Conservation (phyloP, 1,140 invertebrate genomes). For the Cyphomyrmex costatus region DNA sequence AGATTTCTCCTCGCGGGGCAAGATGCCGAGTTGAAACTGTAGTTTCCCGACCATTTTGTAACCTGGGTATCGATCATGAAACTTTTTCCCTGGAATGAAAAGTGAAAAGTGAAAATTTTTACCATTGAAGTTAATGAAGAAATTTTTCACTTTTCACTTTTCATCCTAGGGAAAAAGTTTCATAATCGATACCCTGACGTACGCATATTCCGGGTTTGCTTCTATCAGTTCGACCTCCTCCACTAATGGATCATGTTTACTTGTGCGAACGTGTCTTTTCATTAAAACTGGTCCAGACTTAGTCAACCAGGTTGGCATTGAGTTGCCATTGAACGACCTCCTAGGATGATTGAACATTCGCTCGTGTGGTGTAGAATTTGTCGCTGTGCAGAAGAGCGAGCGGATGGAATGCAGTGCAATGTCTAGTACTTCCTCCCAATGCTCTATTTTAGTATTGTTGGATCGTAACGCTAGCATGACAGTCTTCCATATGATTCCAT, state of each 20-base stretch:
- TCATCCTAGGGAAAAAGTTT: too few relatives aligned
- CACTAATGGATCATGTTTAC: not conserved
- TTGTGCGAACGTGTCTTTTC: not conserved
- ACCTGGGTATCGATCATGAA: too few relatives aligned
- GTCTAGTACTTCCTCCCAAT: not conserved
- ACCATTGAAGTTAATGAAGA: too few relatives aligned
- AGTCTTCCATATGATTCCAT: constrained; percentile 3
- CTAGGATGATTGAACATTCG: not conserved
- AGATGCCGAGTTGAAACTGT: too few relatives aligned
- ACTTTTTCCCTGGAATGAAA: too few relatives aligned
- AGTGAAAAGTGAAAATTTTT: too few relatives aligned
- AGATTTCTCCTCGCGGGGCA: too few relatives aligned
- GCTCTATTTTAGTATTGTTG: not conserved
- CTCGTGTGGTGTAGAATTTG: not conserved
- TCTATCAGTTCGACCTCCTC: constrained; percentile 11
- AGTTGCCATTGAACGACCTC: not conserved
- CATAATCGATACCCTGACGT: too few relatives aligned
- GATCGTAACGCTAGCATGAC: not conserved
- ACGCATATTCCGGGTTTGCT: too few relatives aligned
- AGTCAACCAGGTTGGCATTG: not conserved
- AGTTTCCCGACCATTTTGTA: too few relatives aligned
- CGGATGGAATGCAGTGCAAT: not conserved
- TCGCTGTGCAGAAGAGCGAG: not conserved
- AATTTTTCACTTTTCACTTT: too few relatives aligned
- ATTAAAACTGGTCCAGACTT: not conserved